Percentiles rank a stretch among this genome's conserved stretches.
Conservation (phyloP, 1,140 invertebrate genomes). For the Drosophila grimshawi region DNA sequence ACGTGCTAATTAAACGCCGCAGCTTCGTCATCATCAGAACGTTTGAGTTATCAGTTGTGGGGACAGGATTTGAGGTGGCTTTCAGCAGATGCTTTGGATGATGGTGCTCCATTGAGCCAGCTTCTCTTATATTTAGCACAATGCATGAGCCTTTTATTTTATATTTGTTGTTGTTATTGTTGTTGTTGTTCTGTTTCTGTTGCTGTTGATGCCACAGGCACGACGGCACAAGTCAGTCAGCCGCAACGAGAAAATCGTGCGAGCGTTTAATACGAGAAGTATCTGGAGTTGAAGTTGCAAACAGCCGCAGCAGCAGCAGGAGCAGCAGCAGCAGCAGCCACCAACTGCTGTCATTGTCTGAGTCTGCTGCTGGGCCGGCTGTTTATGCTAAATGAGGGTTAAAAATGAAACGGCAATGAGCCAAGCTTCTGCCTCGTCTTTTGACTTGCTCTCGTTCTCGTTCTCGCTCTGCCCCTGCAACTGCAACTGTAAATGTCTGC, state of each 20-base stretch:
- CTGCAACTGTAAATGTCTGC: constrained; percentile 50
- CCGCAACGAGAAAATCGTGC: constrained; percentile 82
- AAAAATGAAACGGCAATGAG: constrained; percentile 54
- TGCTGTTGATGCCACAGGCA: constrained; percentile 53
- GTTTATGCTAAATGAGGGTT: constrained; percentile 80
- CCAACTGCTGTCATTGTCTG: constrained; percentile 42
- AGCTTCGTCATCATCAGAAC: constrained; percentile 39
- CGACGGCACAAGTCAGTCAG: constrained; percentile 81
- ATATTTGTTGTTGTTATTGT: background rate
- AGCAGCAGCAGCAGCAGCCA: constrained; percentile 23
- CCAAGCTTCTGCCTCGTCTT: constrained; percentile 34
- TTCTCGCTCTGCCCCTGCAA: background rate
- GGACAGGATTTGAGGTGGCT: constrained; percentile 51
- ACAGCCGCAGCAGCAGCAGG: background rate
- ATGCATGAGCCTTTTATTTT: constrained; percentile 56
- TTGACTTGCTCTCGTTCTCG: too few species aligned
- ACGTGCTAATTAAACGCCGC: constrained; percentile 63
- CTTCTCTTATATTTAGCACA: constrained; percentile 69
- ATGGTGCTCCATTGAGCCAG: constrained; percentile 4
- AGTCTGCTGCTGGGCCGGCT: constrained; percentile 35
- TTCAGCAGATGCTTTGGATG: constrained; percentile 16
- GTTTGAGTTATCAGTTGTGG: background rate
- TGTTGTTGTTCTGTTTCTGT: constrained; percentile 28
- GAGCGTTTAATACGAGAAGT: constrained; percentile 65
- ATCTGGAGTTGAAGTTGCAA: constrained; percentile 39